Conservation (phyloP, 1,140 invertebrate species). For the Hormaphis cornu region DNA sequence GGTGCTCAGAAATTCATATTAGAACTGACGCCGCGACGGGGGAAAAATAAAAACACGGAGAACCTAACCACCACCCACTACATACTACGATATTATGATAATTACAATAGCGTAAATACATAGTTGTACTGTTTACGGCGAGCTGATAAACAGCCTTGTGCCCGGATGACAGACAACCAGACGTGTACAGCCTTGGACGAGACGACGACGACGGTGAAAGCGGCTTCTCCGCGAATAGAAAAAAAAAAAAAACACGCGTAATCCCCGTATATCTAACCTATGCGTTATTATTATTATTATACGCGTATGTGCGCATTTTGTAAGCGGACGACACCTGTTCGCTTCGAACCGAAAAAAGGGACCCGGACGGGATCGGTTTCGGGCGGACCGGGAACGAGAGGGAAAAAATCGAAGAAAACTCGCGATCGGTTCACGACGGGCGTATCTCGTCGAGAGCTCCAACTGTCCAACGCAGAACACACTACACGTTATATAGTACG, state of each 20-base stretch:
- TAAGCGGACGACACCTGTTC: neutral
- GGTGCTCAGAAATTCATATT: neutral
- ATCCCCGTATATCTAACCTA: too few species aligned
- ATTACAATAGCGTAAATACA: neutral
- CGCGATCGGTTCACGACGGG: too few species aligned
- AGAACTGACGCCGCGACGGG: neutral
- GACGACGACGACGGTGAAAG: conserved; percentile 11
- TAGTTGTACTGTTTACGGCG: neutral
- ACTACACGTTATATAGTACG: too few species aligned
- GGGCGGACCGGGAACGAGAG: neutral
- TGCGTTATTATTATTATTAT: neutral
- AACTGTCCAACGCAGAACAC: too few species aligned
- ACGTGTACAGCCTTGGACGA: conserved; percentile 18
- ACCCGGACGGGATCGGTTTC: too few species aligned
- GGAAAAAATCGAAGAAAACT: too few species aligned
- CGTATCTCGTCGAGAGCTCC: too few species aligned
- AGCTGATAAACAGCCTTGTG: conserved; percentile 25
- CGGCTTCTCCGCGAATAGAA: conserved; percentile 13
- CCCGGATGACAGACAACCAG: conserved; percentile 28
- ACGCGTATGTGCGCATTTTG: neutral
- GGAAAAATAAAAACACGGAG: neutral
- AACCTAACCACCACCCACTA: too few species aligned
- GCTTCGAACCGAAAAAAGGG: neutral
- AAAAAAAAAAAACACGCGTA: conserved; percentile 15
- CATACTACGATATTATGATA: too few species aligned